Conservation (phyloP, 2,113 vertebrate genomes). For the Cebus imitator region DNA sequence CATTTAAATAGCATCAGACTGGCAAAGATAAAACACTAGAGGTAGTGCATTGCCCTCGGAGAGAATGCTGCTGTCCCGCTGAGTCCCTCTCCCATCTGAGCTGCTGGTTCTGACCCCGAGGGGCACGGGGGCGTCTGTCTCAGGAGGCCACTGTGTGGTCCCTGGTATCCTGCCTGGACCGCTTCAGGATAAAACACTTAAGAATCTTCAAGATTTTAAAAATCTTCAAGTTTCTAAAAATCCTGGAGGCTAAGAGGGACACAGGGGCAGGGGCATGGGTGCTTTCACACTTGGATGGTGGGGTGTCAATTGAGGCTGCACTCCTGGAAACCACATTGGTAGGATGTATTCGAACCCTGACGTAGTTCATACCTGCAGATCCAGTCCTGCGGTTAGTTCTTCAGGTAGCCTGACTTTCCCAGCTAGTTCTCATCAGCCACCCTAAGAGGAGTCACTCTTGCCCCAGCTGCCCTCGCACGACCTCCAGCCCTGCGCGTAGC, state of each 20-base stretch:
- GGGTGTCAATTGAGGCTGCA: rapidly evolving
- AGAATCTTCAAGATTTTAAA: background rate
- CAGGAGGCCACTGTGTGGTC: background rate
- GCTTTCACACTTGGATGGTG: rapidly evolving
- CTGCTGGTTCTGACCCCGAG: background rate
- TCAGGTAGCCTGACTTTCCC: rapidly evolving
- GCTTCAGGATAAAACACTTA: background rate
- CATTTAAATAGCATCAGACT: background rate
- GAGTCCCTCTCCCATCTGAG: background rate
- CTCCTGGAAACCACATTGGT: rapidly evolving
- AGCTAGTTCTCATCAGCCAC: background rate
- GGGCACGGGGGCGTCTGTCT: background rate
- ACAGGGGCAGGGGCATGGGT: rapidly evolving
- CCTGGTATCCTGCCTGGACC: background rate
- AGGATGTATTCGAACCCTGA: rapidly evolving
- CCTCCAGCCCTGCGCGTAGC: background rate
- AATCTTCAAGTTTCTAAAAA: background rate
- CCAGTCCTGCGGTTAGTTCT: rapidly evolving
- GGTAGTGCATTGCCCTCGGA: background rate
- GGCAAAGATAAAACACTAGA: background rate
- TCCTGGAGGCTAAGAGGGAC: rapidly evolving
- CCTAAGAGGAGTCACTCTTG: rapidly evolving
- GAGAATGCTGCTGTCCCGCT: background rate
- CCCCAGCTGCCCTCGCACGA: rapidly evolving
- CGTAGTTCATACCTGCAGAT: rapidly evolving